These are phyloP conservation scores for Pterois miles DNA, from an alignment of 2,797 vertebrate genomes.

Conservation along the genomic window DNA sequence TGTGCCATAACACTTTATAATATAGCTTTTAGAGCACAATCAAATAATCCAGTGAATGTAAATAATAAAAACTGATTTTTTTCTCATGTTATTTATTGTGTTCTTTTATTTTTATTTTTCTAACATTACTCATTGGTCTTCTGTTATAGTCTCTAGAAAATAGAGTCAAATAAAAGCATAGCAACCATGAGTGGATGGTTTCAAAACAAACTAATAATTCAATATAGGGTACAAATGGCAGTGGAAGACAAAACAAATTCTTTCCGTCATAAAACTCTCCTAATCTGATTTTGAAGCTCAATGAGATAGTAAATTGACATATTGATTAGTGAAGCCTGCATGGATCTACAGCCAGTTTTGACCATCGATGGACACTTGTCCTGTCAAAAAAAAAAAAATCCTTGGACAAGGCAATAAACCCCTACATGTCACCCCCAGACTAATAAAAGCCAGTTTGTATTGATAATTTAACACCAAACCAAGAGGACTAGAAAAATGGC, in stretches of 20 bases:
- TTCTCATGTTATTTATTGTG: not conserved
- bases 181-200: not conserved
- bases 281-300: slow-evolving; percentile 25
- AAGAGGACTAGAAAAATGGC: not conserved
- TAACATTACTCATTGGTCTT: not conserved
- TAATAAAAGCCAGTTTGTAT: not conserved
- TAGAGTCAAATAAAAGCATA: not conserved
- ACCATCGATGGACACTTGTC: slow-evolving; percentile 11
- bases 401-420: not conserved
- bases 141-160: not conserved
- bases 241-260: not conserved
- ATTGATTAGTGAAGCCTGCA: slow-evolving; percentile 44
- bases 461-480: not conserved
- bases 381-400: slow-evolving; percentile 22
- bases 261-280: not conserved
- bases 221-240: not conserved
- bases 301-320: slow-evolving; percentile 17
- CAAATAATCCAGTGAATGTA: not conserved
- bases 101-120: not conserved
- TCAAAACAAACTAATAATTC: not conserved
- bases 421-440: not conserved
- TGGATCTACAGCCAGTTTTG: slow-evolving; percentile 23
- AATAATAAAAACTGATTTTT: not conserved
- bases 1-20: not conserved
- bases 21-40: not conserved